Evolutionary conservation across 2,113 vertebrate species (phyloP), one percentile per base, ranked within the genome.

Genomic region (Epinephelus fuscoguttatus): DNA sequence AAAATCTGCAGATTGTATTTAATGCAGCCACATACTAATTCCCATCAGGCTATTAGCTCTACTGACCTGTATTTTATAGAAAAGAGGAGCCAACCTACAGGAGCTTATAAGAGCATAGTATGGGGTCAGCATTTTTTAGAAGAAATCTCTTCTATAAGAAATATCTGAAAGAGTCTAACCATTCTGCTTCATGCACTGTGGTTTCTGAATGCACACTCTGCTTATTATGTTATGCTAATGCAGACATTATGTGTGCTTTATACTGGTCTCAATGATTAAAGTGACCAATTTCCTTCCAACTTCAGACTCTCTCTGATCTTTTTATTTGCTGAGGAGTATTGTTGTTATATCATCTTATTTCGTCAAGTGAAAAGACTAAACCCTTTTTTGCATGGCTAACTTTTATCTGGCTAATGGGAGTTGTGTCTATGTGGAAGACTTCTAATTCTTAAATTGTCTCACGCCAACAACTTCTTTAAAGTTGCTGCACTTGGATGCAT

Each of bases 401-500:
- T 95, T 95, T 94, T 94, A 96, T 97, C 97, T 96, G 96, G 97
- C 97, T 99, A 98, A 99, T 98, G 98, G 97, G 96, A 98, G 96
- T 96, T 97, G 96, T 96, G 96, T 98, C 97, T 98, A 97, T 97
- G 97, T 98, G 97, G 97, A 97, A 98, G 97, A 99, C 98, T 99
- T 99, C 98, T 99, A 98, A 99, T 99, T 99, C 97, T 99, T 97
- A 98, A 98, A 99, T 98, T 98, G 98, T 99, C 97, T 98, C 98
- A 99, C 97, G 97, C 97, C 97, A 98, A 97, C 98, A 99, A 99
- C 97, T 99, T 98, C 98, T 97, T 99, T 99, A 99, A 99, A 99
- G 98, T 99, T 99, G 97, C 98, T 98, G 98, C 98, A 97, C 97
- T 97, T 97, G 98, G 97, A 99, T 98, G 98, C 98, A 97, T 99